Evolutionary conservation across 2,113 vertebrate species (phyloP), one percentile per base, ranked within the genome.

Genomic region (Rynchops niger): DNA sequence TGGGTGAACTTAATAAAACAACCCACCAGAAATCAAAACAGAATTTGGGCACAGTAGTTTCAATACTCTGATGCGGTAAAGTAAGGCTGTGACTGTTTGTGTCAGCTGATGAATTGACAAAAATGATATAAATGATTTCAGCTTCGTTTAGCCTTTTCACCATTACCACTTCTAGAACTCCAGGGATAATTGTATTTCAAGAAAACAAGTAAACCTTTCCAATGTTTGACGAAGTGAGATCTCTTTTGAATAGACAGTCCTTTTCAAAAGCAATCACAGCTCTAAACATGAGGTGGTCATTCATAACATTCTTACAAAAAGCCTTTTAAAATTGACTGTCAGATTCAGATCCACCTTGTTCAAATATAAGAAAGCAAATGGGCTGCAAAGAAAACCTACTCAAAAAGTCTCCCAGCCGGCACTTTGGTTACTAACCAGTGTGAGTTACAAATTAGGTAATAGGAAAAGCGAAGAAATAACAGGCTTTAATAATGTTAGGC

Each of bases 391-490:
- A 85, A 92, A 94, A 86, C 29, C 50, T 90, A 53, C 49, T 94
- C 69, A 47, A 78, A 91, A 97, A 92, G 82, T 55, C 50, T 96
- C 74, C 74, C 86, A 73, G 93, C 81, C 76, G 78, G 81, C 63
- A 18, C 40, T 86, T 83, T 79, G 74, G 32, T 92, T 97, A 66
- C 55, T 90, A 77, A 94, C 26, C 71, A 73, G 83, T 67, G 85
- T 88, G 76, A 95, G 74, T 95, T 94, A 93, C 86, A 86, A 94
- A 94, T 90, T 88, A 83, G 62, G 47, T 80, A 92, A 93, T 25
- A 84, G 38, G 50, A 95, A 93, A 95, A 82, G 25, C 53, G 87
- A 87, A 69, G 83, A 94, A 96, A 91, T 88, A 86, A 50, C 49
- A 82, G 88, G 29, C 36, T 95, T 86, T 92, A 90, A 81, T 78